Evolutionary conservation across 2,888 invertebrate species (phyloP), one percentile per base, ranked within the genome.

Genomic region (Melikaiella ostensackeni): DNA sequence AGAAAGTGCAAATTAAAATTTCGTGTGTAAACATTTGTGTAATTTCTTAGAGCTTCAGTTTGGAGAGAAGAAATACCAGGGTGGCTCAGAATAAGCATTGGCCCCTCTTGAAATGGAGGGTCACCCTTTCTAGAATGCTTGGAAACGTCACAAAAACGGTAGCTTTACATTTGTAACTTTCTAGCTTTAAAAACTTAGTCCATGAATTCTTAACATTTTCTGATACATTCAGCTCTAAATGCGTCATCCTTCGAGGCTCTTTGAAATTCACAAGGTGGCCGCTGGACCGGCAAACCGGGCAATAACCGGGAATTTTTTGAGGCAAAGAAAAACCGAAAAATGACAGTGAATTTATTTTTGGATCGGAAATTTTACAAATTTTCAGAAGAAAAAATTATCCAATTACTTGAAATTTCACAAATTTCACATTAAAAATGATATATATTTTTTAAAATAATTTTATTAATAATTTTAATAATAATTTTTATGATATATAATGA

Each of bases 81-180:
- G 33, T n/a, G 3, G 33, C 33, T 33, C 19, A 35, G n/a, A 62
- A 62, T 19, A 33, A 33, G 8, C 19, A 9, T 30, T 62, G n/a
- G 11, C n/a, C 21, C 11, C 62, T 62, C 33, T 30, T 8, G 33
- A 62, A 35, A 6, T 33, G 19, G 33, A 33, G 33, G 33, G 33
- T 33, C 33, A 35, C 33, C n/a, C 35, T 33, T 62, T 62, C 33
- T 33, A n/a, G 7, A 30, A 61, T 19, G 61, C 24, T 62, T n/a
- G 11, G 16, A 19, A 62, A 62, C 19, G n/a, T 19, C 19, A 62
- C 33, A 62, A 62, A 33, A 33, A n/a, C 8, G 19, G 19, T n/a
- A 35, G 33, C 19, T 62, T 62, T 9, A 35, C 62, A 62, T 62
- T 62, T 62, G 33, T 62, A 33, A 35, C 19, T 35, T 62, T 33